Base-by-base conservation (phyloP, 2,797 vertebrate species). In the Rhincodon typus region DNA sequence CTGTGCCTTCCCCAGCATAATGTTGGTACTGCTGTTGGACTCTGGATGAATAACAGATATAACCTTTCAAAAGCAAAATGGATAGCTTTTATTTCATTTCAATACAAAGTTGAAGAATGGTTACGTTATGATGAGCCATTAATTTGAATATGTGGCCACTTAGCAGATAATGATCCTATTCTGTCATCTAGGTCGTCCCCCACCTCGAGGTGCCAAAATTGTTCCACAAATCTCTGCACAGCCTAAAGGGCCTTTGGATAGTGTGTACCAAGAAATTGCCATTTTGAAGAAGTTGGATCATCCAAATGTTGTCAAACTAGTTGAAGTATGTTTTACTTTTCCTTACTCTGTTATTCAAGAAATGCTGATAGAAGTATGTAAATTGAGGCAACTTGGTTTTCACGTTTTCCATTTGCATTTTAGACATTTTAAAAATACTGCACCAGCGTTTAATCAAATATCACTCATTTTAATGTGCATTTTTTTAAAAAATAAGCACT, bases 201-300 rank as follows among this genome's bases (percentile, higher is more conserved):
- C 99, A 0, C 99, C 99, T 82, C 98, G 99, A 0, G 99, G 99
- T 93, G 97, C 98, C 96, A 99, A 98, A 97, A 97, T 96, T 0
- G 97, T 96, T 21, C 97, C 98, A 0, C 98, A 99, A 93, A 98
- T 98, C 82, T 98, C 98, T 57, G 96, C 98, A 96, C 99, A 98
- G 96, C 98, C 97, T 95, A 98, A 98, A 96, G 99, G 99, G 12
- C 99, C 99, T 72, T 98, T 99, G 0, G 99, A 99, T 95, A 98
- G 99, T 93, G 99, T 99, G 95, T 99, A 99, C 97, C 99, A 99
- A 96, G 99, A 99, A 97, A 99, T 99, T 0, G 99, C 99, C 97
- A 99, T 99, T 97, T 97, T 99, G 93, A 99, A 99, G 97, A 99
- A 99, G 97, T 97, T 99, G 95, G 99, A 99, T 96, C 99, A 99